A percentile compares a stretch with the other conserved stretches of the same genome.
Conservation (phyloP, 2,113 vertebrate species). For the Labrus mixtus region DNA sequence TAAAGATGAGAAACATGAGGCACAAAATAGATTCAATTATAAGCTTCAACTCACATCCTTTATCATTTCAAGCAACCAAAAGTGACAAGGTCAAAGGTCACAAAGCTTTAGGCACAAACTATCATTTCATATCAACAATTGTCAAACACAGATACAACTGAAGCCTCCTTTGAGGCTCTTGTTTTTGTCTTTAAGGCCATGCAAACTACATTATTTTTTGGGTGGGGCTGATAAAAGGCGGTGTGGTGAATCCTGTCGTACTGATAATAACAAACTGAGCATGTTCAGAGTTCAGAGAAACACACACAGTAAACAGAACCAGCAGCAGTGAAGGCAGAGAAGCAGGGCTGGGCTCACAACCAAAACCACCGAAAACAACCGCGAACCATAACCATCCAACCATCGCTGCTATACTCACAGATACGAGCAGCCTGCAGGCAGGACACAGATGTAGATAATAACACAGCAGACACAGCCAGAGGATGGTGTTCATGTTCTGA, state of each 20-base stretch:
- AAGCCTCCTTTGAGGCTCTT: not conserved
- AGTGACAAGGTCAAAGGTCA: slow-evolving; percentile 17
- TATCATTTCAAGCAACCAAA: not conserved
- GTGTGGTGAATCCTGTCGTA: not conserved
- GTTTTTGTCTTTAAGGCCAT: not conserved
- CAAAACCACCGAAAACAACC: slow-evolving; percentile 36
- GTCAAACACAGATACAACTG: slow-evolving; percentile 4
- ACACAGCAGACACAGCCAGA: slow-evolving; percentile 29
- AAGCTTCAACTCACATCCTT: not conserved
- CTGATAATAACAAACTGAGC: slow-evolving; percentile 32
- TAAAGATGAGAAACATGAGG: not conserved
- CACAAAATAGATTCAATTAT: not conserved
- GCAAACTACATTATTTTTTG: not conserved
- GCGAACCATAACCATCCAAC: not conserved
- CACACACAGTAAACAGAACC: not conserved
- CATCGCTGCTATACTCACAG: slow-evolving; percentile 18
- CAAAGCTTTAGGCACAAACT: not conserved
- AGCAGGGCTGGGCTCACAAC: slow-evolving; percentile 32
- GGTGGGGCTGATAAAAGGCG: not conserved
- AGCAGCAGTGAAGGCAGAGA: not conserved
- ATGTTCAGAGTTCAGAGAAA: not conserved
- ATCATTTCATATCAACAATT: not conserved
- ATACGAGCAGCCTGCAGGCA: slow-evolving; percentile 20
- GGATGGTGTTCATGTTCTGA: slow-evolving; percentile 6
- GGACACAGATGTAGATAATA: slow-evolving; percentile 12